phyloP scores from a whole-genome alignment of 2,113 vertebrate genomes.

The Archilochus colubris region DNA sequence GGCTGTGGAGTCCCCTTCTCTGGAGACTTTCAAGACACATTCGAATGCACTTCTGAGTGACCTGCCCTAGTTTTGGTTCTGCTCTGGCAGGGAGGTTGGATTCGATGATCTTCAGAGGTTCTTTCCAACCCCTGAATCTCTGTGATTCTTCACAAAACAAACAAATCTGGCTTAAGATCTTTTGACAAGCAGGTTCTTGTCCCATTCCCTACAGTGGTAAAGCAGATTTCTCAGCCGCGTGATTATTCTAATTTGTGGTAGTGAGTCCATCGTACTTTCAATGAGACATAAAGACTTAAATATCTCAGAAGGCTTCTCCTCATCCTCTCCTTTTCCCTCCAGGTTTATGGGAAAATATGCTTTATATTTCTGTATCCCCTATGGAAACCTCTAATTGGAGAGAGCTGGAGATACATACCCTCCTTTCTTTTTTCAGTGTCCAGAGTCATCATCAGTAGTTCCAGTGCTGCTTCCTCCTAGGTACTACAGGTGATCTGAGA shows the following conservation, averaged over 20 bases:
- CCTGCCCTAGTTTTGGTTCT: too few relatives aligned
- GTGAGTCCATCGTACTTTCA: neutral
- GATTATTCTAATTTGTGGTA: neutral
- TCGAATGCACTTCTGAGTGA: too few relatives aligned
- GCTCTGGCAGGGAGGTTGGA: too few relatives aligned
- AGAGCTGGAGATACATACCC: fast-evolving
- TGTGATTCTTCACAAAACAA: neutral
- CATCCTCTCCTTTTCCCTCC: neutral
- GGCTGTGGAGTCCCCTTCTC: too few relatives aligned
- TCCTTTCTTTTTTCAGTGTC: neutral
- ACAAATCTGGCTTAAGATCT: neutral
- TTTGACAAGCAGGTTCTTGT: neutral
- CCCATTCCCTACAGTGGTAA: fast-evolving
- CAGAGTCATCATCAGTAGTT: neutral
- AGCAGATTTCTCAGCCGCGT: neutral
- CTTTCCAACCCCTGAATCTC: too few relatives aligned
- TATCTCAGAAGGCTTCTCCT: neutral
- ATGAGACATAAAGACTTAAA: neutral
- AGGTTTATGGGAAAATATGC: neutral
- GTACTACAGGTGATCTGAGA: neutral
- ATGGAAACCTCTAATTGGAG: neutral
- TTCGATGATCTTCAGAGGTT: too few relatives aligned
- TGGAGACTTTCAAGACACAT: too few relatives aligned
- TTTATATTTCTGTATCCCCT: neutral
- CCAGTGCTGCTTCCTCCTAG: neutral